Evolutionary conservation across 2,113 vertebrate species (phyloP).

Genomic region (Astur gentilis): DNA sequence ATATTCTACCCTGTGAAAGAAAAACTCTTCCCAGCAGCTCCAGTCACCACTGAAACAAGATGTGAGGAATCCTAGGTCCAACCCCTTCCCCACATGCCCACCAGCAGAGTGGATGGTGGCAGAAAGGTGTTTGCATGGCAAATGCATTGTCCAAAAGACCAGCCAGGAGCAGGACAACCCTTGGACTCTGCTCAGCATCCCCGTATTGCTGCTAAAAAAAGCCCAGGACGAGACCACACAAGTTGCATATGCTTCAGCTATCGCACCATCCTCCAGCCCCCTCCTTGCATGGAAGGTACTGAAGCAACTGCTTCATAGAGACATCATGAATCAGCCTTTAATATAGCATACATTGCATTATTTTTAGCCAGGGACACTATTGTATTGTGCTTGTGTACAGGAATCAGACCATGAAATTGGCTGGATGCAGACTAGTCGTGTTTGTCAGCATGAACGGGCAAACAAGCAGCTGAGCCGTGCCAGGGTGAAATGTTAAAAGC

Average conservation of each 20-base stretch:
- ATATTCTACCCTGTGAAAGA: background rate
- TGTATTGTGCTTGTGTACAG: background rate
- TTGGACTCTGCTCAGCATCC: background rate
- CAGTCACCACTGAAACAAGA: background rate
- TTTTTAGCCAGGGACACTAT: background rate
- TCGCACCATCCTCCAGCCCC: background rate
- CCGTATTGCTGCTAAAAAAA: accelerated
- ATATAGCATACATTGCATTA: background rate
- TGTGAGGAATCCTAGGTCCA: background rate
- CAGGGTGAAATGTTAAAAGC: slow-evolving; percentile 9
- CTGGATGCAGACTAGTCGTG: background rate
- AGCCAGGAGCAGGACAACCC: background rate
- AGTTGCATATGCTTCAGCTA: accelerated
- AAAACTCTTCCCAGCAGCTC: background rate
- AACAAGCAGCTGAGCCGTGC: slow-evolving; percentile 3
- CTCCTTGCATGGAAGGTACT: background rate
- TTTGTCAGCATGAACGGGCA: background rate
- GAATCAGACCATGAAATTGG: slow-evolving; percentile 45
- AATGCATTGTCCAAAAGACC: background rate
- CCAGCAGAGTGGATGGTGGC: accelerated
- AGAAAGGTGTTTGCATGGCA: background rate
- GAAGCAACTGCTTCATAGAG: background rate
- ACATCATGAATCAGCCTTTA: slow-evolving; percentile 12
- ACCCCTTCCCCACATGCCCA: accelerated
- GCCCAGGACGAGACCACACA: background rate